Base-by-base conservation (phyloP, 2,888 invertebrate species). In the Blomia tropicalis region DNA sequence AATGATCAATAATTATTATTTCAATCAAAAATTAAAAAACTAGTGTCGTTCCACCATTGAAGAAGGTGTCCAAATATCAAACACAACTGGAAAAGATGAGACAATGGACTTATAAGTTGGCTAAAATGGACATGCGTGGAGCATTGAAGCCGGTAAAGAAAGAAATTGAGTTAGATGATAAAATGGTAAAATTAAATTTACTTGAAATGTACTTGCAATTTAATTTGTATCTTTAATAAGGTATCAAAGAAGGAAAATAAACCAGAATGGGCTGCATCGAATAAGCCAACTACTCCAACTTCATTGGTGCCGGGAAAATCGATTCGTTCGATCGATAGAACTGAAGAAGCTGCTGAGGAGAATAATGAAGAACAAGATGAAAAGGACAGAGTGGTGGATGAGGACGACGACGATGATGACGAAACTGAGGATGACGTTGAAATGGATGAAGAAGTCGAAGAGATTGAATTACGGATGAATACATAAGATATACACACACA, bases 41-140 rank as follows among this genome's bases (percentile, higher is more conserved):
- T 36, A 61, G 61, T 31, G 54, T 61, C 32, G 27, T 61, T 27
- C 61, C 61, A 23, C 61, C 61, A n/a, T 23, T 61, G 54, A 61
- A 61, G 23, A 61, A 61, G 32, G 61, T 61, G 17, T 61, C 61
- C 41, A 61, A 61, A 30, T 61, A 61, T 23, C 54, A 61, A 32
- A 56, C 53, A 30, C 61, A 61, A 22, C 19, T 61, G 41, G 61
- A 61, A 22, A 61, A 56, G 36, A 61, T 61, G 61, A 25, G 61
- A 25, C 61, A 61, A 22, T 61, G 61, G 61, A 61, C 61, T 3
- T 61, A 54, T 36, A 61, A 61, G 32, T 43, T 61, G 56, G 61
- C 61, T 14, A 61, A 61, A 17, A 61, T 61, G 61, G 61, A 61
- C 23, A 29, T 61, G 41, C 32, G 36, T 30, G 61, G 61, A 11